Evolutionary conservation across 2,888 invertebrate genomes (phyloP), one percentile per base, ranked within the genome.

Genomic region (Microdon myrmicae): DNA sequence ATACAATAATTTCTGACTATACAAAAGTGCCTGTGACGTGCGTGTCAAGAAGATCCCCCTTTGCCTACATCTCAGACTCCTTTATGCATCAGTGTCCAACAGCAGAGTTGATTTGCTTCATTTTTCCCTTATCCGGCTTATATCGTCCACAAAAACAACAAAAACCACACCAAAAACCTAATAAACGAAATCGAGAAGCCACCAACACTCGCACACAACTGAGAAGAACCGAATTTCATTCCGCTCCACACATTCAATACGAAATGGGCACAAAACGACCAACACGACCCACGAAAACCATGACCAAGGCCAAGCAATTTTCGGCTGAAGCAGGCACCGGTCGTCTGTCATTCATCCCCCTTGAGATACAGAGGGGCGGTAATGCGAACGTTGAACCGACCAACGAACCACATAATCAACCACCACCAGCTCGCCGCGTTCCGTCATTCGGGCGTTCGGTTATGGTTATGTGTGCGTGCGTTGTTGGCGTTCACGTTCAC

Each of bases 281-380:
- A 38, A 20, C 38, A 44, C 47, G 39, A 22, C 39, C 55, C 55
- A 34, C 47, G 56, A 67, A 68, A 66, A 67, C 67, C 71, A 69
- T 70, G 71, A 70, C 71, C 72, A 71, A 72, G 72, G 72, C 70
- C 72, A 72, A 72, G 58, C 67, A 69, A 70, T 71, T 72, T 72
- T 69, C 48, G 72, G 70, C 68, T 72, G 72, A 54, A 64, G 70
- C 70, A 69, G 70, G 68, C 69, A 67, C 68, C 38, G n/a, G n/a
- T n/a, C 26, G 55, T 39, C 55, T 41, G 47, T 41, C 47, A 55
- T 47, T 29, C 14, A 1, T 28, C 34, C 22, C 26, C 2, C n/a
- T n/a, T 7, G 22, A 13, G 12, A 12, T 8, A 9, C 9, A 14
- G 38, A n/a, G 9, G 38, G 55, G 39, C 16, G 39, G 55, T 14